Evolutionary conservation across 2,797 vertebrate species (phyloP), one percentile per base, ranked within the genome.

Genomic region (Tinamus major): DNA sequence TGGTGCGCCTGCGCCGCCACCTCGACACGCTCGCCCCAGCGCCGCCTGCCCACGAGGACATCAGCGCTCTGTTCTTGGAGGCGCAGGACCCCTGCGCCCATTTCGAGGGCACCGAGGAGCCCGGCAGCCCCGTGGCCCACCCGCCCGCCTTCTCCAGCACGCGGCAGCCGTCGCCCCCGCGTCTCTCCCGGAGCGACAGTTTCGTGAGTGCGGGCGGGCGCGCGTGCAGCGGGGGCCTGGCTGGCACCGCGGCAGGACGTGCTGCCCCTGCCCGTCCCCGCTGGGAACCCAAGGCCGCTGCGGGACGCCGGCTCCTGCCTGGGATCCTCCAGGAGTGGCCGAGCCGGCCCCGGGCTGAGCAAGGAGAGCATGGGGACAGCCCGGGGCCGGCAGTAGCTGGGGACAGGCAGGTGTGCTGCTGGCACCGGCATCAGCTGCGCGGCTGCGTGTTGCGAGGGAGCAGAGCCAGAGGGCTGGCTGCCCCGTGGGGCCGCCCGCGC

Each of bases 81-180:
- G 94, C 97, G 3, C 93, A 96, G n/a, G 97, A 98, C 55, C 97
- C 97, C 4, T 96, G 96, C 26, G n/a, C 97, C 75, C 93, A 97
- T 65, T 97, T 98, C 67, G 94, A 94, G 94, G 98, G 97, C 9
- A 94, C 95, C 0, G 97, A 97, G 93, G 97, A 97, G 80, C 58
- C 83, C 26, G 5, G 79, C 26, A 87, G 96, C 61, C 97, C 97
- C 0, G 94, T 98, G 84, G 98, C 98, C 85, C 98, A 99, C 85
- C 97, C 98, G 0, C 98, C 98, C 3, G 95, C 98, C 81, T 99
- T 98, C 94, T 97, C 98, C 75, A 98, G 97, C 76, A 97, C 84
- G 6, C 97, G 97, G 63, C 98, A 98, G 55, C 97, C 97, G 27
- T 98, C 98, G 13, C 97, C 97, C 37, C 93, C 94, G 9, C 91